Conservation (phyloP, 1,140 invertebrate genomes). For the Drosophila pseudoobscura region DNA sequence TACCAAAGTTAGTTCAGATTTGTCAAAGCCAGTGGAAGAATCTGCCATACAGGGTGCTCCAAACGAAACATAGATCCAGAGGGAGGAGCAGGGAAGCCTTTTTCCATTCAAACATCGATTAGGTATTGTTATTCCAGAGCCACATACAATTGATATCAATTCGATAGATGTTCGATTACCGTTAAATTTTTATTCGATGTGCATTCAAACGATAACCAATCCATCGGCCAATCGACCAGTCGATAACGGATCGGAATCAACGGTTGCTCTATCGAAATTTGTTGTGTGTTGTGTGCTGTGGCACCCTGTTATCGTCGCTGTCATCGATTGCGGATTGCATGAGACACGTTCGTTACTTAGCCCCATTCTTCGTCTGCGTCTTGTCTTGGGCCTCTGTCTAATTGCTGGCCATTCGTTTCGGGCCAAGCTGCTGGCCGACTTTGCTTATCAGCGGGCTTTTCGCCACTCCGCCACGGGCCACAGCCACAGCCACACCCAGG, state of each 20-base stretch:
- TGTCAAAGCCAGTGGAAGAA: constrained; percentile 30
- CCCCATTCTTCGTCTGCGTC: constrained; percentile 1
- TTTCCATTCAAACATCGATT: too few relatives aligned
- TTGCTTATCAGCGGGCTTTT: constrained; percentile 41
- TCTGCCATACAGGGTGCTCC: constrained; percentile 23
- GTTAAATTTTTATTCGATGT: too few relatives aligned
- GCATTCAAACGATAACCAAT: too few relatives aligned
- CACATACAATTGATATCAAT: too few relatives aligned
- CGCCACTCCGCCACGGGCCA: constrained; percentile 7
- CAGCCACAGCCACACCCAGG: constrained; percentile 17
- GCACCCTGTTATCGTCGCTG: constrained; percentile 25
- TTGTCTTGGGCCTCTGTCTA: constrained; percentile 51
- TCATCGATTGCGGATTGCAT: constrained; percentile 45
- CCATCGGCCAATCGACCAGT: too few relatives aligned
- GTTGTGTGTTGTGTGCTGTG: too few relatives aligned
- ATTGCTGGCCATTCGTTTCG: constrained; percentile 72
- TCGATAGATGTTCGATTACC: too few relatives aligned
- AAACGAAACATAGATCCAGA: neutral
- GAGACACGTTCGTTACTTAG: constrained; percentile 45
- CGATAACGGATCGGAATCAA: too few relatives aligned
- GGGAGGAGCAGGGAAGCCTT: too few relatives aligned
- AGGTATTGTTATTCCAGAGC: too few relatives aligned
- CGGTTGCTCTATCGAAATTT: too few relatives aligned
- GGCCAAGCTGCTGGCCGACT: constrained; percentile 44
- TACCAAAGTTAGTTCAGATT: constrained; percentile 8